Percentiles rank a stretch among this genome's conserved stretches.
These are phyloP conservation scores for Eulimnadia texana DNA, from an alignment of 1,140 invertebrate genomes.

Conservation along the genomic window DNA sequence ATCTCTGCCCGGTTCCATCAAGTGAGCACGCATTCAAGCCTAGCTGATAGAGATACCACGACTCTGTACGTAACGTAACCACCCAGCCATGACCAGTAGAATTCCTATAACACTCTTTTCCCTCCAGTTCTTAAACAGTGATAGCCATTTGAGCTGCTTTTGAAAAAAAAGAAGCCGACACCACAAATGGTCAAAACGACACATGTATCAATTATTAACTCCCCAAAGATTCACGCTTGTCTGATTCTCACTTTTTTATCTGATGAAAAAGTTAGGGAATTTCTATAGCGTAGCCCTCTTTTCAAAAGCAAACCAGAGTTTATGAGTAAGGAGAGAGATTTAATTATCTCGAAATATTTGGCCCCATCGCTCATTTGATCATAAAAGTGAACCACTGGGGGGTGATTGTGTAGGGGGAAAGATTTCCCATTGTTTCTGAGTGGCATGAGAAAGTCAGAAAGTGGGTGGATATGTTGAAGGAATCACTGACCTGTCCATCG, in stretches of 20 bases:
- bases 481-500: slow-evolving; percentile 15
- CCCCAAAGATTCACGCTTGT: too few relatives aligned
- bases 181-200: too few relatives aligned
- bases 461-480: not conserved
- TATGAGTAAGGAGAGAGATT: too few relatives aligned
- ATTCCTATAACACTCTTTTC: not conserved
- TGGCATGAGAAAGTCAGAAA: not conserved
- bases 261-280: too few relatives aligned
- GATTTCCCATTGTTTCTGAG: not conserved
- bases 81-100: not conserved
- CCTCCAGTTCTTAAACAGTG: too few relatives aligned
- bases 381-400: too few relatives aligned
- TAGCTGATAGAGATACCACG: not conserved
- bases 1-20: not conserved
- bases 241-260: too few relatives aligned
- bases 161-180: not conserved
- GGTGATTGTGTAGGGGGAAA: slow-evolving; percentile 1
- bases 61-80: not conserved
- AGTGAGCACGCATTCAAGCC: not conserved
- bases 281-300: too few relatives aligned
- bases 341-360: too few relatives aligned
- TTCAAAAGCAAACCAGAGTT: too few relatives aligned
- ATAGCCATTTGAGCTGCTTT: not conserved
- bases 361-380: too few relatives aligned
- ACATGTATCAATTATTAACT: too few relatives aligned